Conservation (phyloP, 1,140 invertebrate genomes). For the Parasteatoda tepidariorum region DNA sequence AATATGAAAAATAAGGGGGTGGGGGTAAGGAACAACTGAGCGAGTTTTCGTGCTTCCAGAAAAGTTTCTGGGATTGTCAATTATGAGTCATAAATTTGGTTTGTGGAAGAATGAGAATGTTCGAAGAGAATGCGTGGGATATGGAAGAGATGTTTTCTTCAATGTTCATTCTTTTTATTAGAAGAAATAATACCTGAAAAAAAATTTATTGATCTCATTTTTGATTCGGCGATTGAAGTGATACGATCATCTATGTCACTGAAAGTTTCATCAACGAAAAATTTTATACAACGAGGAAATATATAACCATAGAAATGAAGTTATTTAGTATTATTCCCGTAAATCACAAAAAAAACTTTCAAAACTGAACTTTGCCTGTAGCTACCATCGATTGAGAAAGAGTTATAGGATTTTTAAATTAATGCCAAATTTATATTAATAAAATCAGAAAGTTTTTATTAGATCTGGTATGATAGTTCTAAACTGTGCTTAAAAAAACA, state of each 20-base stretch:
- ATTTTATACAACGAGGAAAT: not conserved
- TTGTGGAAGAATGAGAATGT: slow-evolving; percentile 8
- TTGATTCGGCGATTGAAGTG: not conserved
- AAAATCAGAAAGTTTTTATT: too few species aligned
- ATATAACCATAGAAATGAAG: not conserved
- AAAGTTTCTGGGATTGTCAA: slow-evolving; percentile 33
- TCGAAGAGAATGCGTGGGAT: slow-evolving; percentile 2
- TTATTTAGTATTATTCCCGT: too few species aligned
- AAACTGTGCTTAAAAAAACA: too few species aligned
- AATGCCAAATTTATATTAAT: too few species aligned
- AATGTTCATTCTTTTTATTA: not conserved
- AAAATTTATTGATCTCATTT: not conserved
- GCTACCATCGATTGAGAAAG: too few species aligned
- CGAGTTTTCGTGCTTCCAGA: not conserved
- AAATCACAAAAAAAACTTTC: too few species aligned
- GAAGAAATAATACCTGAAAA: not conserved
- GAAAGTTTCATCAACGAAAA: not conserved
- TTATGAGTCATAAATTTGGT: slow-evolving; percentile 26
- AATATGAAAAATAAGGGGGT: not conserved
- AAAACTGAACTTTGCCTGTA: too few species aligned
- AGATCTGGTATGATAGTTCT: too few species aligned
- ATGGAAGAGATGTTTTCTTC: not conserved
- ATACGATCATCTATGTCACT: not conserved
- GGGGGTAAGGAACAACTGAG: not conserved
- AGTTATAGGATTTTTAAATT: too few species aligned